phyloP scores from a whole-genome alignment of 2,888 invertebrate genomes.

The Microctonus aethiopoides region DNA sequence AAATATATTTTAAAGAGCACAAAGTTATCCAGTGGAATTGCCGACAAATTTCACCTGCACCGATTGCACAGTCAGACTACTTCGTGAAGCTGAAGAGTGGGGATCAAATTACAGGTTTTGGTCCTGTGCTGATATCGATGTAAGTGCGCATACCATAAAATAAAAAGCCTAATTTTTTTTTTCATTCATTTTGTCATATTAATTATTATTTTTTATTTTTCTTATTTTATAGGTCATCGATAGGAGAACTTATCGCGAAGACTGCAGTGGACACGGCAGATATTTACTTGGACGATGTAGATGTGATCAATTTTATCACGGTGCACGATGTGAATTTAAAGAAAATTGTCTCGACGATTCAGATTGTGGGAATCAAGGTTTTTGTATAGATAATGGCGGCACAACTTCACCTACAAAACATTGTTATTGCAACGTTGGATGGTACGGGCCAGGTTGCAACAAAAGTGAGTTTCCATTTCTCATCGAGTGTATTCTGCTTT shows the following conservation, averaged over 20 bases:
- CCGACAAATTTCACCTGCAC: constrained; percentile 86
- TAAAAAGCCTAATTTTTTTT: neutral
- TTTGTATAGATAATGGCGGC: constrained; percentile 84
- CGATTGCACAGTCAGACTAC: constrained; percentile 89
- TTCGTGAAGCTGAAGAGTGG: constrained; percentile 94
- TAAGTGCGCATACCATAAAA: constrained; percentile 63
- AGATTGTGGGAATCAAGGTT: constrained; percentile 89
- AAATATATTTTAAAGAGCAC: constrained; percentile 73
- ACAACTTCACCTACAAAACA: constrained; percentile 84
- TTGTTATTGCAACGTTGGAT: constrained; percentile 92
- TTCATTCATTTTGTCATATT: no score
- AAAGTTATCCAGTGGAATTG: constrained; percentile 82
- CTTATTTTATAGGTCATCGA: constrained; percentile 58
- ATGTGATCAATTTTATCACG: constrained; percentile 84
- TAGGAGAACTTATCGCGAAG: constrained; percentile 82
- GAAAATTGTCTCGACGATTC: constrained; percentile 88
- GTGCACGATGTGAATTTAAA: constrained; percentile 85
- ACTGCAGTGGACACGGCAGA: constrained; percentile 87
- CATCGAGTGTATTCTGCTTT: neutral
- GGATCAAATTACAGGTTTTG: constrained; percentile 87
- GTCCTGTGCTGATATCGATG: constrained; percentile 96
- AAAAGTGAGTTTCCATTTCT: constrained; percentile 74
- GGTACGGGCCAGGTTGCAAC: constrained; percentile 86
- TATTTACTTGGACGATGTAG: constrained; percentile 82
- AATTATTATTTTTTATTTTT: no score